phyloP scores from a whole-genome alignment of 2,888 invertebrate genomes.

The Polyommatus iphigenia region DNA sequence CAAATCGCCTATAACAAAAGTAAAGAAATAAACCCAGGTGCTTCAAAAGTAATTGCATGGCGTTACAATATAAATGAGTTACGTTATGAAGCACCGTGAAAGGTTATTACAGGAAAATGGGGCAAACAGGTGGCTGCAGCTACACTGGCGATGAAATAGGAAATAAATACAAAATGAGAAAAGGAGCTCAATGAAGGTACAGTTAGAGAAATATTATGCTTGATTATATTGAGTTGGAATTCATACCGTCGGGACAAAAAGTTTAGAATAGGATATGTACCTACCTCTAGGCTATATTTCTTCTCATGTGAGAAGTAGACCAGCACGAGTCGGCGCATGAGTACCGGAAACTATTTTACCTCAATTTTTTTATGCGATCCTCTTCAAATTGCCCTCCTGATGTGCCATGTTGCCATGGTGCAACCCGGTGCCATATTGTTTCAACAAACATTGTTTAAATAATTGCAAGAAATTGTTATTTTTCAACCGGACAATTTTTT shows the following conservation, averaged over 20 bases:
- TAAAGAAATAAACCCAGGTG: background rate
- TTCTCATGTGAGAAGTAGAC: too few relatives aligned
- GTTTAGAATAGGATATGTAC: too few relatives aligned
- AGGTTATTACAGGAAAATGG: conserved; percentile 18
- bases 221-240: background rate
- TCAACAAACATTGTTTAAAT: too few relatives aligned
- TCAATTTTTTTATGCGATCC: too few relatives aligned
- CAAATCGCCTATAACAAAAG: background rate
- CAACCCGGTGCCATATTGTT: too few relatives aligned
- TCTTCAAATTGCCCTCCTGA: too few relatives aligned
- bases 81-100: conserved; percentile 8
- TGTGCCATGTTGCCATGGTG: too few relatives aligned
- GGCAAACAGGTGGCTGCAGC: conserved; percentile 14
- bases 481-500: too few relatives aligned
- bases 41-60: conserved; percentile 18
- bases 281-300: too few relatives aligned
- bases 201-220: background rate
- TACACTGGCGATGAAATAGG: conserved; percentile 12
- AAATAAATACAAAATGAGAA: conserved; percentile 19
- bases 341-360: too few relatives aligned
- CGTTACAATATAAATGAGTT: conserved; percentile 22
- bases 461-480: too few relatives aligned
- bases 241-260: background rate
- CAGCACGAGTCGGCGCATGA: too few relatives aligned
- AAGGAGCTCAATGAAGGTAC: background rate